A percentile compares a stretch with the other conserved stretches of the same genome.
Evolutionary conservation across 2,797 vertebrate genomes (phyloP).

Genomic region (Podargus strigoides): DNA sequence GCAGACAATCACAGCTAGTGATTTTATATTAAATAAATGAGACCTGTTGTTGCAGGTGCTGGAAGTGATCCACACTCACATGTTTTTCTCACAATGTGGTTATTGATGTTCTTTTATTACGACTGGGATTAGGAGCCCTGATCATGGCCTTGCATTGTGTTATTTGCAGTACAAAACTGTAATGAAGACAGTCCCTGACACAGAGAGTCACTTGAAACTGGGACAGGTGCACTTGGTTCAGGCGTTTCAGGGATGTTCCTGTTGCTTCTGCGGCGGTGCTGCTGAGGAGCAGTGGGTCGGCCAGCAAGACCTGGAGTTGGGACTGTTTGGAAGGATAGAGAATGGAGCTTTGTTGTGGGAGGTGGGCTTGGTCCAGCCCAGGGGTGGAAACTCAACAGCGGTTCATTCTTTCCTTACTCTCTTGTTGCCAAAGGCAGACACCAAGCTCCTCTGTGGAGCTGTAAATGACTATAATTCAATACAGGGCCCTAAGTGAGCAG

Average conservation of each 20-base stretch:
- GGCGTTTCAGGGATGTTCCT: background rate
- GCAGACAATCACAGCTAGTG: background rate
- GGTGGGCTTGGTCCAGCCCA: background rate
- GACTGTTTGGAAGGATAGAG: background rate
- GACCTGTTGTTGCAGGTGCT: background rate
- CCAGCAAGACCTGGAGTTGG: background rate
- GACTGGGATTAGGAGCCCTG: background rate
- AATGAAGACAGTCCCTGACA: background rate
- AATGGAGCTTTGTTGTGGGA: background rate
- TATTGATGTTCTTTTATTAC: background rate
- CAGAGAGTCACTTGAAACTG: background rate
- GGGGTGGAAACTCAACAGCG: background rate
- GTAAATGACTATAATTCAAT: background rate
- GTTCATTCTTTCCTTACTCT: background rate
- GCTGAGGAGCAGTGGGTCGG: background rate
- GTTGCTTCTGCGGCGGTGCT: background rate
- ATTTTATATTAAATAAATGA: background rate
- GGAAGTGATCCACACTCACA: background rate
- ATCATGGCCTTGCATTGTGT: background rate
- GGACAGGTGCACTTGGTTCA: background rate
- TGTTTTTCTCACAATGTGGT: background rate
- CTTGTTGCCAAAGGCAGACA: background rate
- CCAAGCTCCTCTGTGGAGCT: background rate
- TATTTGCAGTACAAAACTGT: background rate
- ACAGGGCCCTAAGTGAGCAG: background rate